These are phyloP conservation scores for Clarias platycephalus DNA, from an alignment of 2,797 vertebrate genomes.

Conservation along the genomic window DNA sequence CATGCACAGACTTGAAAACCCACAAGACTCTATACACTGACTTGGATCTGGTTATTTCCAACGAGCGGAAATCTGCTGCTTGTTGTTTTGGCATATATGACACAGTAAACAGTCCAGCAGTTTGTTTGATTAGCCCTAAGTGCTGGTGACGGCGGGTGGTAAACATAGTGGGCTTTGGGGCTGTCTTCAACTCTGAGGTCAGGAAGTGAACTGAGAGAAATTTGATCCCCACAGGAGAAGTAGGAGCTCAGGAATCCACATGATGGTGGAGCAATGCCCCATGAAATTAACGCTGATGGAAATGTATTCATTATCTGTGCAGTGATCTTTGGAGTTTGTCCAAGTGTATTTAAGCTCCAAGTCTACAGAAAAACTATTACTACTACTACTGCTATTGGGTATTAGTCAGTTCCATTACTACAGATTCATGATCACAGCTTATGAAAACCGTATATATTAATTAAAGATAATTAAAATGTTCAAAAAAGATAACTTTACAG, in stretches of 20 bases:
- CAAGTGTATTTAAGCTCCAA: neutral
- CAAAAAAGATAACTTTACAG: no score
- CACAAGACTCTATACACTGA: slow-evolving; percentile 2
- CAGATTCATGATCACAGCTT: neutral
- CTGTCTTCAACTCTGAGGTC: slow-evolving; percentile 61
- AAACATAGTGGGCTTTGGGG: slow-evolving; percentile 42
- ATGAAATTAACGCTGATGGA: slow-evolving; percentile 34
- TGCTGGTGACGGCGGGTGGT: slow-evolving; percentile 67
- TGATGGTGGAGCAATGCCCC: neutral
- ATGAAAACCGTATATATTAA: neutral
- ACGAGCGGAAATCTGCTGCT: slow-evolving; percentile 72
- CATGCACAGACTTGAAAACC: neutral
- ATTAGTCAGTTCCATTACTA: neutral
- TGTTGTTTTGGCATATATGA: slow-evolving; percentile 68
- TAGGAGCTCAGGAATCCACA: slow-evolving; percentile 34
- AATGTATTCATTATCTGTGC: slow-evolving; percentile 22
- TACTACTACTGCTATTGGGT: no score
- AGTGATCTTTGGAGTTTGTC: slow-evolving; percentile 14
- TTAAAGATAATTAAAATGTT: no score
- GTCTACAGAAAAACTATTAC: neutral
- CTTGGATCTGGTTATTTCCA: neutral
- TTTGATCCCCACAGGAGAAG: slow-evolving; percentile 34
- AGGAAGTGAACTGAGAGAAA: slow-evolving; percentile 55
- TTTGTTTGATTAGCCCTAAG: slow-evolving; percentile 67
- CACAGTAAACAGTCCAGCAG: slow-evolving; percentile 67